A percentile compares a stretch with the other conserved stretches of the same genome.
phyloP scores from a whole-genome alignment of 2,113 vertebrate genomes.

The Oreotragus oreotragus region DNA sequence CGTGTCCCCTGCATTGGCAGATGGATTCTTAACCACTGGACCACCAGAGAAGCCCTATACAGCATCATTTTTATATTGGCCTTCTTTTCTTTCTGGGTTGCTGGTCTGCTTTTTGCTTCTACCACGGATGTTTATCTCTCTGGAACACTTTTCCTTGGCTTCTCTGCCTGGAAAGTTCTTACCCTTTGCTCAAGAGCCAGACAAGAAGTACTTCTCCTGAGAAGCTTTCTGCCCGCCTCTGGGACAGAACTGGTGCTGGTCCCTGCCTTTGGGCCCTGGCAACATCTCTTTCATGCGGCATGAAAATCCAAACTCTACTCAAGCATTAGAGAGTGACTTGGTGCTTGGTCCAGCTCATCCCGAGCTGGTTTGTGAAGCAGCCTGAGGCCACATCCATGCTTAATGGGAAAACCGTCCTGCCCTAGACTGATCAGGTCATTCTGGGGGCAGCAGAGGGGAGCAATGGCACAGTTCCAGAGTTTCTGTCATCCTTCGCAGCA shows the following conservation, averaged over 20 bases:
- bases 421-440: rapidly evolving
- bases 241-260: too few relatives aligned
- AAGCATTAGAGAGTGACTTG: rapidly evolving
- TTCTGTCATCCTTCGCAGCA: rapidly evolving
- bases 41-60: background rate
- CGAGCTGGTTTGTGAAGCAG: background rate
- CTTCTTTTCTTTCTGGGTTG: background rate
- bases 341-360: background rate
- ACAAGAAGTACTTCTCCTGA: background rate
- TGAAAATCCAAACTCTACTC: background rate
- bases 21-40: background rate
- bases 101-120: background rate
- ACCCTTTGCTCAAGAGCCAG: background rate
- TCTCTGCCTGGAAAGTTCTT: background rate
- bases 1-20: background rate
- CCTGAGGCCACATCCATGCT: background rate
- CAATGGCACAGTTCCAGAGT: rapidly evolving
- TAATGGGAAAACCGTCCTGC: background rate
- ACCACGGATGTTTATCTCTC: background rate
- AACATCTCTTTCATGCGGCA: too few relatives aligned
- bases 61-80: background rate
- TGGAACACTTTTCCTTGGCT: too few relatives aligned
- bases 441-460: background rate
- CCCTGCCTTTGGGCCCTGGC: background rate
- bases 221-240: rapidly evolving